Evolutionary conservation across 2,797 vertebrate species (phyloP).

Genomic region (Scolopax bukidnonensis): DNA sequence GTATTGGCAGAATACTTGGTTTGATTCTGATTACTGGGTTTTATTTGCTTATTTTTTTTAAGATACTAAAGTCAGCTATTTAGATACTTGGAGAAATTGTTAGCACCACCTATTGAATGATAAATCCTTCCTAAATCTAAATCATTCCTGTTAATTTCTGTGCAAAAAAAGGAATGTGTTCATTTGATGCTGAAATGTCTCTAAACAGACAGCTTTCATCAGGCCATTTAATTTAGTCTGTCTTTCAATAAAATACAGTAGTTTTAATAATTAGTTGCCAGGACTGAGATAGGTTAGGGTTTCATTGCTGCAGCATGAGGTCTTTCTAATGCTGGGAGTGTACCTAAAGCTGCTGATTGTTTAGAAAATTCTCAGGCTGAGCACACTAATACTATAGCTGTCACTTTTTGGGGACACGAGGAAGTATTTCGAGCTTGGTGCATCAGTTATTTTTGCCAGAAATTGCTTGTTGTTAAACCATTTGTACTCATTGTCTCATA

Average conservation of each 20-base stretch:
- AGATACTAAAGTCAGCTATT: not conserved
- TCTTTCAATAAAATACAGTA: not conserved
- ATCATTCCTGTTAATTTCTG: not conserved
- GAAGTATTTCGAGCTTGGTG: not conserved
- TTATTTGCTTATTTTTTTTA: not conserved
- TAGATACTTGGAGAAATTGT: not conserved
- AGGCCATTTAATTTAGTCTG: not conserved
- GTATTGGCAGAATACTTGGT: not conserved
- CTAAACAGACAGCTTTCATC: slow-evolving; percentile 17
- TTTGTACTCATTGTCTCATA: not conserved
- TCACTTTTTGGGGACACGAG: not conserved
- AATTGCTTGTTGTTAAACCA: not conserved
- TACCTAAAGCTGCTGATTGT: not conserved
- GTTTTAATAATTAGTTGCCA: slow-evolving; percentile 42
- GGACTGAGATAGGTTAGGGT: not conserved
- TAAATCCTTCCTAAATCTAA: not conserved
- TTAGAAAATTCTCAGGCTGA: not conserved
- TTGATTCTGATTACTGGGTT: not conserved
- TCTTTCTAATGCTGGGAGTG: not conserved
- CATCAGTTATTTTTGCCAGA: not conserved
- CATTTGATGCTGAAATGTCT: slow-evolving; percentile 15
- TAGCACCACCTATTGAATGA: slow-evolving; percentile 38
- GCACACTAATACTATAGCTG: not conserved
- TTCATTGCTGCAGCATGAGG: not conserved
- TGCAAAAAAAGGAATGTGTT: not conserved